Evolutionary conservation across 1,140 invertebrate genomes (phyloP), one percentile per base, ranked within the genome.

Genomic region (Drosophila insularis): DNA sequence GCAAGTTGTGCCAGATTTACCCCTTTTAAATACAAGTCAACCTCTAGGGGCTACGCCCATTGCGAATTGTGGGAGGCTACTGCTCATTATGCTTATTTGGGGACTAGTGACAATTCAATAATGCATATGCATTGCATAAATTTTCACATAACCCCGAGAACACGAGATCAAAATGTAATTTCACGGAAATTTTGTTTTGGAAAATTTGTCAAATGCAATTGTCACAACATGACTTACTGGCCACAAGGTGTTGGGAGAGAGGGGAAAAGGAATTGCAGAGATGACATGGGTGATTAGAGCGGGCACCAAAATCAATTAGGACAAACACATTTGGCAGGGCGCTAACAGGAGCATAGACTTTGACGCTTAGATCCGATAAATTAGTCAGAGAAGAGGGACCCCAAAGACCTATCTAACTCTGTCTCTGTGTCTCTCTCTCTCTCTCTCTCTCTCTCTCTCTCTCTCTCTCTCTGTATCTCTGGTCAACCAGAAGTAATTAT

Each of bases 191-290:
- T 80, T 74, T 74, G 60, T 67, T 54, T 66, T 77, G 46, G 63
- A 81, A 78, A 81, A 87, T 87, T 86, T 72, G 71, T 23, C 53
- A 87, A 86, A 74, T 78, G 74, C 74, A 85, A 87, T 86, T 81
- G 74, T 74, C 78, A 74, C 66, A 74, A 23, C 67, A 35, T 61
- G 56, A 75, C 68, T 75, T 55, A 23, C 7, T 8, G 35, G 10
- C 35, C 27, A 27, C 27, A 6, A 2, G 4, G n/a, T 27, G 37
- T 11, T 13, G 35, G 35, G 21, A 39, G 37, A 67, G 10, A 2
- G 11, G 35, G 35, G 11, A 13, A 13, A 37, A n/a, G 35, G 35
- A 2, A 13, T 11, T 13, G 3, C 10, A 13, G 39, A 40, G 62
- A 60, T 74, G 72, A 32, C 55, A 60, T 31, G 55, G 19, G 32